Base-by-base conservation (phyloP, 1,140 invertebrate genomes). In the Pectinophora gossypiella region DNA sequence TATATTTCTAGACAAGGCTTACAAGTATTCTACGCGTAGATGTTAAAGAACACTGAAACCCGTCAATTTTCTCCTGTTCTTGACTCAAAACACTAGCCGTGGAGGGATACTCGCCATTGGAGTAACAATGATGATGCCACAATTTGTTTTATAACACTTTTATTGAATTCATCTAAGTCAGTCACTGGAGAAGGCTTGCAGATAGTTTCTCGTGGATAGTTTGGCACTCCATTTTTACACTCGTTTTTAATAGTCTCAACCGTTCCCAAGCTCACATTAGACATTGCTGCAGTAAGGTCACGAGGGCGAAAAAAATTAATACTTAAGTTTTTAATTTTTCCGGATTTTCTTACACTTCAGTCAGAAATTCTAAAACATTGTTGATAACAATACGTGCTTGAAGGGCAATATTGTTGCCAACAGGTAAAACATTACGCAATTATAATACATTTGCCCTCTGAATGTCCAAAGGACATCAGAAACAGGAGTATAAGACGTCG, bases 301-400 rank as follows among this genome's bases (percentile, higher is more conserved):
- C 36, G 36, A 40, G 36, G 36, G 3, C 36, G 36, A 3, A 15
- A 15, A 15, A 40, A 40, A 40, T 15, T 16, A 40, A 40, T 40
- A 40, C 23, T n/a, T n/a, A n/a, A n/a, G 10, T 38, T 38, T 15
- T 38, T 38, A 9, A 38, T 13, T 38, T 38, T 38, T 38, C 35
- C 4, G 35, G 35, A 38, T 38, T n/a, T 38, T 40, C 36, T 18
- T 40, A 15, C 10, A 40, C 16, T 13, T 40, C 36, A 7, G 36
- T 40, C 36, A 5, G 16, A 40, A 40, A 40, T 16, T 2, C 1
- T 40, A 16, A 3, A 15, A 16, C 36, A 40, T 40, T 40, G 13
- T 38, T 38, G 35, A 38, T 38, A 38, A 38, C 35, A 38, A 38
- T 38, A 38, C 35, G 35, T 13, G 35, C 35, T 38, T 38, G 35